These are phyloP conservation scores for Carposina sasakii DNA, from an alignment of 1,140 invertebrate genomes.

Conservation along the genomic window DNA sequence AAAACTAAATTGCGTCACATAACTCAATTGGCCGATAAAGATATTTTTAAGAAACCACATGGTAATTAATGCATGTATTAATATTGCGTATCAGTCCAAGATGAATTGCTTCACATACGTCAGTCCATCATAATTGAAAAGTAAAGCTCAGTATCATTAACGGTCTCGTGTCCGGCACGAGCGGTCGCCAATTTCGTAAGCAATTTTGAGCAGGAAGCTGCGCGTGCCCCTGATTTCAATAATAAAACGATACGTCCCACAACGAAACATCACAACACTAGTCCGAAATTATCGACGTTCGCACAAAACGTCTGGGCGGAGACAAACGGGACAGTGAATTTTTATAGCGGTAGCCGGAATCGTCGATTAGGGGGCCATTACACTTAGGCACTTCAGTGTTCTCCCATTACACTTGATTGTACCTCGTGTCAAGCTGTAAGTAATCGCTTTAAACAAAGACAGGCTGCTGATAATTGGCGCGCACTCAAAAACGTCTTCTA, in stretches of 20 bases:
- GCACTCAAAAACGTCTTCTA: conserved; percentile 3
- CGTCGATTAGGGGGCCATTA: conserved; percentile 45
- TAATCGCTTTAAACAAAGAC: conserved; percentile 5
- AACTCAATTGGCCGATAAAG: no score
- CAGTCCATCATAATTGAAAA: conserved; percentile 62
- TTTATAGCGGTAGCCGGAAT: conserved; percentile 50
- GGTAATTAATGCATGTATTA: no score
- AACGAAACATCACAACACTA: conserved; percentile 26
- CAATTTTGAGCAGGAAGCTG: conserved; percentile 62
- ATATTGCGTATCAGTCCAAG: conserved; percentile 16
- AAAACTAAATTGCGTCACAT: no score
- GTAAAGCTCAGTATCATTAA: conserved; percentile 54
- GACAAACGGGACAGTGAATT: conserved; percentile 46
- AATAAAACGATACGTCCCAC: conserved; percentile 60
- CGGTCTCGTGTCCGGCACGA: conserved; percentile 52
- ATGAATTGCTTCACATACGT: conserved; percentile 34
- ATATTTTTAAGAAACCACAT: no score
- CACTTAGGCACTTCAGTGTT: conserved; percentile 31
- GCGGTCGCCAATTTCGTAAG: conserved; percentile 62
- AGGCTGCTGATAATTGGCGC: not conserved
- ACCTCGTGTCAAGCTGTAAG: conserved; percentile 18
- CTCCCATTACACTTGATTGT: conserved; percentile 26
- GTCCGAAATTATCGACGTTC: conserved; percentile 57
- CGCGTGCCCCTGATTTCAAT: conserved; percentile 61
- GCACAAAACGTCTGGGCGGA: conserved; percentile 43